These are phyloP conservation scores for Lasioglossum zephyrum DNA, from an alignment of 2,888 invertebrate genomes.

Conservation along the genomic window DNA sequence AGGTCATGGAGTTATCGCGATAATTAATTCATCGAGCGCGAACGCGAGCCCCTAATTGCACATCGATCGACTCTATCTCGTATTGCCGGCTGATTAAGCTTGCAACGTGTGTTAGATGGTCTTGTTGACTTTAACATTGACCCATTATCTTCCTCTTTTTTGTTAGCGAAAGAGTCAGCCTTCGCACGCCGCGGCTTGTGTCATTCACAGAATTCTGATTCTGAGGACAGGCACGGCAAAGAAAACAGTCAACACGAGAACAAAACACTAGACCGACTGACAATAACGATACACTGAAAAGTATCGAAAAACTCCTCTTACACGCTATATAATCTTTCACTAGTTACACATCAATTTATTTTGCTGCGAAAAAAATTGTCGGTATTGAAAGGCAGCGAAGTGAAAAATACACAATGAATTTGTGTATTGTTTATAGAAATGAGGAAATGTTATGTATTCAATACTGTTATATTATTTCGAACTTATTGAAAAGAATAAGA, in stretches of 20 bases:
- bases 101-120: not conserved
- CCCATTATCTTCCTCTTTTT: not conserved
- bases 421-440: too few species aligned
- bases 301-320: not conserved
- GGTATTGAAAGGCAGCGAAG: not conserved
- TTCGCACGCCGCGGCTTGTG: not conserved
- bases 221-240: not conserved
- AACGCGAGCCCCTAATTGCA: slow-evolving; percentile 40
- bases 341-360: not conserved
- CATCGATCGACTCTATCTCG: slow-evolving; percentile 53
- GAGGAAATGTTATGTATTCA: too few species aligned
- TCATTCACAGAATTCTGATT: not conserved
- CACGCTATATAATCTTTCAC: not conserved
- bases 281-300: not conserved
- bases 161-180: not conserved
- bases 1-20: slow-evolving; percentile 22
- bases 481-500: too few species aligned
- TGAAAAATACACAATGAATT: too few species aligned
- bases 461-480: too few species aligned
- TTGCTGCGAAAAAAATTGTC: not conserved
- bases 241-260: not conserved
- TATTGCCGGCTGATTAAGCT: slow-evolving; percentile 25
- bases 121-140: slow-evolving; percentile 1
- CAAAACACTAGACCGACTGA: not conserved
- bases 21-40: slow-evolving; percentile 43